Evolutionary conservation across 2,888 invertebrate genomes (phyloP).

Genomic region (Phyllotreta striolata): DNA sequence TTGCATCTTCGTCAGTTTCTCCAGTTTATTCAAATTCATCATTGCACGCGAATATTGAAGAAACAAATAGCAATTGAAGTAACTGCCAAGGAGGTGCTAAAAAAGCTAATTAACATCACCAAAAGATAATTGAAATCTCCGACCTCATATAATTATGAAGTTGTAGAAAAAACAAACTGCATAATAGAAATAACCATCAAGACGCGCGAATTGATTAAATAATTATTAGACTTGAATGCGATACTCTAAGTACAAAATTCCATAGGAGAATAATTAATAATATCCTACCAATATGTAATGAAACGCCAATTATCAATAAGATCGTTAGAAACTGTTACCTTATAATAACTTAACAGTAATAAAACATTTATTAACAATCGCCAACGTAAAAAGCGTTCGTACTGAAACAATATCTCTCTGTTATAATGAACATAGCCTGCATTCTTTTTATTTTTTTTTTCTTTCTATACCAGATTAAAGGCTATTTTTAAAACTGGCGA

Average conservation of each 20-base stretch:
- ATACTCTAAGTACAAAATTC: conserved; percentile 5
- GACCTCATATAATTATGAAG: no score
- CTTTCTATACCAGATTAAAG: conserved; percentile 54
- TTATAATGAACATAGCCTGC: conserved; percentile 39
- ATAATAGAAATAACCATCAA: no score
- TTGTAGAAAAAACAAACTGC: no score
- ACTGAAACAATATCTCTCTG: conserved; percentile 42
- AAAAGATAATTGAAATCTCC: no score
- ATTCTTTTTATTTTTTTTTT: conserved; percentile 42
- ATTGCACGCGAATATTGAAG: no score
- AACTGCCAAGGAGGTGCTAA: no score
- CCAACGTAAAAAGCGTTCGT: conserved; percentile 35
- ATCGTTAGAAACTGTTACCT: conserved; percentile 32
- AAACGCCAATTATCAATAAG: conserved; percentile 29
- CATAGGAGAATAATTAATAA: conserved; percentile 3
- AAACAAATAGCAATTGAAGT: no score
- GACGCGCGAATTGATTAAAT: neutral
- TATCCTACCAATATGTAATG: conserved; percentile 9
- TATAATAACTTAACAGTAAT: conserved; percentile 31
- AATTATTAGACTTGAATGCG: neutral
- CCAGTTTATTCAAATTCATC: no score
- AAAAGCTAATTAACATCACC: no score
- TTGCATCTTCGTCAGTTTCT: no score
- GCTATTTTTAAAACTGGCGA: conserved; percentile 60
- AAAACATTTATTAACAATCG: conserved; percentile 39